Evolutionary conservation across 2,113 vertebrate species (phyloP), one percentile per base, ranked within the genome.

Genomic region (Noctilio leporinus): DNA sequence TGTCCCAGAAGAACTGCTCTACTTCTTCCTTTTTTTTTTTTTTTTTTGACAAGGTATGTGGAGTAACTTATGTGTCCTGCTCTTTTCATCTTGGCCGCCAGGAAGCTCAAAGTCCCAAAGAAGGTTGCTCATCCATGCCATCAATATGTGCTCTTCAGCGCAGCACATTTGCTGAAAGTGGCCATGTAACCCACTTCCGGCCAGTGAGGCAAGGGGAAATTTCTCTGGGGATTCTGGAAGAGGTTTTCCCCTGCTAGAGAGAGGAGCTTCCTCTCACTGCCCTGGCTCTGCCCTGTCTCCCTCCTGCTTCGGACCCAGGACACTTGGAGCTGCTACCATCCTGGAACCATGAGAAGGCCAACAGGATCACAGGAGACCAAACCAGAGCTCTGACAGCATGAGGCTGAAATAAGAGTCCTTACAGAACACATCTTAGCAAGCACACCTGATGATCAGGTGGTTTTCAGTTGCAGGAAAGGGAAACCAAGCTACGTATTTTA

Each of bases 21-120:
- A 4, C 14, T 49, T 43, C 77, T 86, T 78, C 92, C 73, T 59
- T 76, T 89, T 78, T 38, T 49, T 43, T 72, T 86, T 78, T 89
- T 69, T 59, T 76, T 89, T 78, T 38, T 35, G 45, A 88, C 38
- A 72, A 47, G 5, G 38, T 87, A 77, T 20, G 10, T 40, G 47
- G 47, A 69, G 91, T 78, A 93, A 89, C n/a, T 47, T 33, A 33
- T 1, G 26, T 26, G 30, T 43, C 67, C 8, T 93, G 65, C n/a
- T 75, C 73, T 89, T 86, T 86, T 93, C 65, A 86, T 43, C 12
- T 15, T 62, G 91, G 78, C 84, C 62, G n/a, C 85, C 84, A 64
- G 95, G 96, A 96, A 80, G 57, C 96, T 96, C 86, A 47, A 82
- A 93, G 22, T n/a, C 94, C 78, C 67, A 57, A 65, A 76, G 64